A percentile compares a stretch with the other conserved stretches of the same genome.
These are phyloP conservation scores for Pygocentrus nattereri DNA, from an alignment of 2,797 vertebrate species.

Conservation along the genomic window DNA sequence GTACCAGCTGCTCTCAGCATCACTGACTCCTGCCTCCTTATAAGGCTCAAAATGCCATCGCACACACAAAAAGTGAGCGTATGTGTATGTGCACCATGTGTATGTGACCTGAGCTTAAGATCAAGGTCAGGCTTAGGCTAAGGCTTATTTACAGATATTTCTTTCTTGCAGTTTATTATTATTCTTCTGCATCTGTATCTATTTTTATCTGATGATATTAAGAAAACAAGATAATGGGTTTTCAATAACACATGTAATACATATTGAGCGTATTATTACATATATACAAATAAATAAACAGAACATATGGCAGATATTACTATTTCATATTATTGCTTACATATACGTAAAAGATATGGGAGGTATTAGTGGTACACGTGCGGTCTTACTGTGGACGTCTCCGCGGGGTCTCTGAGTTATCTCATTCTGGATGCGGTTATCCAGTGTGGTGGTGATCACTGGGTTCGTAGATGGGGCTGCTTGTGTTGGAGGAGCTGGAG, in stretches of 20 bases:
- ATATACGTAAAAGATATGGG: too few species aligned
- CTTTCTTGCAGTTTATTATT: too few species aligned
- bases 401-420: conserved; percentile 87
- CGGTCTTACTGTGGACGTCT: conserved; percentile 91
- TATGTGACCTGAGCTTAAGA: too few species aligned
- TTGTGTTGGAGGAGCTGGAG: conserved; percentile 32
- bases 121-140: too few species aligned
- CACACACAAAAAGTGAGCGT: neutral
- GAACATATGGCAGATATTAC: neutral
- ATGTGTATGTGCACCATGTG: neutral
- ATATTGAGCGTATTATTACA: neutral
- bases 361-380: too few species aligned
- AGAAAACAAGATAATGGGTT: too few species aligned
- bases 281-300: too few species aligned
- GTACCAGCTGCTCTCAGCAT: neutral
- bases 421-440: conserved; percentile 85
- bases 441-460: conserved; percentile 68
- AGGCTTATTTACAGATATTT: too few species aligned
- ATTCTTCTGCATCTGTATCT: too few species aligned
- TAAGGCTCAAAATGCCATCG: neutral
- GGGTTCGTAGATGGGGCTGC: neutral
- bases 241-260: neutral
- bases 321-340: too few species aligned
- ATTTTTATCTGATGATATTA: too few species aligned
- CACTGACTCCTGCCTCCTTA: conserved; percentile 12